A percentile compares a stretch with the other conserved stretches of the same genome.
Conservation (phyloP, 2,888 invertebrate species). For the Pseudococcus longispinus region DNA sequence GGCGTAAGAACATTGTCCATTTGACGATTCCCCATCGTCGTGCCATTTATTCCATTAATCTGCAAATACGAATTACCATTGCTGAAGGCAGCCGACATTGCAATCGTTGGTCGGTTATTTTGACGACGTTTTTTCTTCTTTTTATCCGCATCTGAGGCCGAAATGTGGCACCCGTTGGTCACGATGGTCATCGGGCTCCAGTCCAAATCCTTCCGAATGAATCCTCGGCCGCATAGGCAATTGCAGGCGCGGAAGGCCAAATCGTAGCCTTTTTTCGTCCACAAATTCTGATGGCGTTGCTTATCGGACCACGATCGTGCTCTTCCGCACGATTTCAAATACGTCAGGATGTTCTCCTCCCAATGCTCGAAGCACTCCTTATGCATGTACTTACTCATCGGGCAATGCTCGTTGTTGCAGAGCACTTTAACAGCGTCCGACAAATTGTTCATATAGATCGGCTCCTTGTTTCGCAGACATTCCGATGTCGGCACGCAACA, state of each 20-base stretch:
- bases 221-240: constrained; percentile 91
- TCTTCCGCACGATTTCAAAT: constrained; percentile 87
- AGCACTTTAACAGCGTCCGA: constrained; percentile 82
- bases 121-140: constrained; percentile 75
- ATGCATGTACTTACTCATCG: constrained; percentile 91
- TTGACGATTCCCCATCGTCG: background rate
- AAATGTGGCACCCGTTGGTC: constrained; percentile 59
- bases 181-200: constrained; percentile 72
- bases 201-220: constrained; percentile 91
- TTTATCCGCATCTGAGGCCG: constrained; percentile 60
- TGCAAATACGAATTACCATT: constrained; percentile 57
- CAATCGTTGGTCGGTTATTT: constrained; percentile 70
- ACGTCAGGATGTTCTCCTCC: constrained; percentile 88
- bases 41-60: background rate
- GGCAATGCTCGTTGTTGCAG: constrained; percentile 94
- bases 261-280: constrained; percentile 98
- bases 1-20: constrained; percentile 57
- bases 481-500: constrained; percentile 86
- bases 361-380: constrained; percentile 93
- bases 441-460: constrained; percentile 71
- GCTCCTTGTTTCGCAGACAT: constrained; percentile 70
- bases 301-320: constrained; percentile 95
- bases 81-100: constrained; percentile 66
- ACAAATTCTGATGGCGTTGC: constrained; percentile 91
- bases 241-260: constrained; percentile 93